Conservation (phyloP, 2,113 vertebrate species). For the Aythya baeri region DNA sequence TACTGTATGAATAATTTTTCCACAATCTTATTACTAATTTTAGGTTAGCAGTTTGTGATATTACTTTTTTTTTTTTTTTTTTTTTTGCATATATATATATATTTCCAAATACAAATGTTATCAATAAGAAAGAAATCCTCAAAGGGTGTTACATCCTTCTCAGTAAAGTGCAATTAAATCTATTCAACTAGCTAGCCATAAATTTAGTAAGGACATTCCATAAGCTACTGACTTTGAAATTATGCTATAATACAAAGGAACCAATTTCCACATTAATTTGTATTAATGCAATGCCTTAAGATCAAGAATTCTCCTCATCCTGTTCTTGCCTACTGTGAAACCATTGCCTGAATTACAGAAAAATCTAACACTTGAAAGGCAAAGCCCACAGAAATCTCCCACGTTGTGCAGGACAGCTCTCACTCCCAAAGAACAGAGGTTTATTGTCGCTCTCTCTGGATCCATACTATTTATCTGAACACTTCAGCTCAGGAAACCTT, state of each 20-base stretch:
- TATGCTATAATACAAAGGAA: conserved; percentile 40
- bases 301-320: conserved; percentile 37
- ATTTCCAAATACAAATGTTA: conserved; percentile 39
- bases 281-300: conserved; percentile 36
- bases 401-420: background rate
- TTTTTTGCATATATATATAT: background rate
- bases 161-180: conserved; percentile 19
- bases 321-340: conserved; percentile 5
- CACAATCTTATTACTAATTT: background rate
- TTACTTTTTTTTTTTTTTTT: background rate
- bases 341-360: conserved; percentile 15
- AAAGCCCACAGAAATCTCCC: background rate
- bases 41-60: background rate
- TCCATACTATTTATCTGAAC: background rate
- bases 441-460: background rate
- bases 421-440: background rate
- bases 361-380: background rate
- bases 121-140: conserved; percentile 2
- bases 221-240: conserved; percentile 34
- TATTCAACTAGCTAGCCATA: background rate
- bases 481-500: background rate
- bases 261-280: conserved; percentile 61
- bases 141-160: background rate
- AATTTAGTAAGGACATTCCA: conserved; percentile 27
- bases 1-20: background rate